Base-by-base conservation (phyloP, 2,113 vertebrate species). In the Ceratotherium simum region DNA sequence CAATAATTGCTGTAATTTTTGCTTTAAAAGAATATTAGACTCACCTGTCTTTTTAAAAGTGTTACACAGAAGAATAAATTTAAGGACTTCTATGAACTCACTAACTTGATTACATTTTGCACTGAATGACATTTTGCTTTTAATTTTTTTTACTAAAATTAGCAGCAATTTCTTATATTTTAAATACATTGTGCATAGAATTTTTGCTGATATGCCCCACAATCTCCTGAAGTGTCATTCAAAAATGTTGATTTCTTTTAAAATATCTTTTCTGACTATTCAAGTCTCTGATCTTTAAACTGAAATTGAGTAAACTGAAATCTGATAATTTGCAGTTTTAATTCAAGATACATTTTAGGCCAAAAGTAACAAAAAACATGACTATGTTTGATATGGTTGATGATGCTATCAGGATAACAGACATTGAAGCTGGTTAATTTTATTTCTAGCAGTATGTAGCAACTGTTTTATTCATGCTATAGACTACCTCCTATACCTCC, bases 391-490 rank as follows among this genome's bases (percentile, higher is more conserved):
- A 97, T 97, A 98, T 86, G 83, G 67, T 81, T 98, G 96, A 98
- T 96, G 90, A 98, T 97, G 95, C 90, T 98, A 97, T 95, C 83
- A 92, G 91, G 96, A 98, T 78, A 97, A 97, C 64, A 92, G 95
- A 82, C 65, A 94, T 98, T 98, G 90, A 98, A 98, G 91, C 90
- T 98, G 95, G 95, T 97, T 98, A 97, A 98, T 98, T 98, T 98
- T 94, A 98, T 98, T 98, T 98, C 78, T 97, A 94, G 96, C 93
- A 98, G 83, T 54, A 98, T 96, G 83, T 97, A 97, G 87, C 95
- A 95, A 83, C 83, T 96, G 76, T 1, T n/a, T 97, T 86, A 85
- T 36, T 46, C 11, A 84, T 81, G 27, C 8, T 8, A 9, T 42
- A 17, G 83, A 97, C 98, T 96, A 98, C 65, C 81, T 96, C 97